Base-by-base conservation (phyloP, 2,797 vertebrate species). In the Melanogrammus aeglefinus region DNA sequence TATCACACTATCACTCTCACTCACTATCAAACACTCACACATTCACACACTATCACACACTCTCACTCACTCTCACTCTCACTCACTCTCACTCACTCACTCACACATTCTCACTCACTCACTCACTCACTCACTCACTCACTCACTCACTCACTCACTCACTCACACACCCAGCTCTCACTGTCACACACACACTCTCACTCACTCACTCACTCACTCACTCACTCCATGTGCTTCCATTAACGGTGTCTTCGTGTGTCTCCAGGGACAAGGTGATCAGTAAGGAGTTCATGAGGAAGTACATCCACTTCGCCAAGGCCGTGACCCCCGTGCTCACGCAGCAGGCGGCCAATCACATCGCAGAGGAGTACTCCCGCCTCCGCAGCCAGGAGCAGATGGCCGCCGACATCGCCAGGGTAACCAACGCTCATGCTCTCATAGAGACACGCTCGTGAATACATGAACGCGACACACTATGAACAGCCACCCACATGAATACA, bases 231-330 rank as follows among this genome's bases (percentile, higher is more conserved):
- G n/a, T 35, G 3, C 35, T 35, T 35, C 35, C 35, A 35, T 35
- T 35, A 35, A 35, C 1, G 8, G 36, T 38, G 36, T 38, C 6
- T n/a, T 38, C 9, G 36, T 38, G 36, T n/a, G n/a, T 66, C 5
- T 81, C 0, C 85, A 99, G 98, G 92, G 97, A 97, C 81, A 96
- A 96, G 91, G 90, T 96, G 0, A 93, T 99, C 79, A 99, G 96
- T 75, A 96, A 97, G 80, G 96, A 96, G 79, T 99, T 99, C 92
- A 98, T 99, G 96, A 96, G 94, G 92, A 99, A 99, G 83, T 99
- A 99, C 91, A 96, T 99, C 87, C 97, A 97, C 0, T 94, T 99
- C 0, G 98, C 98, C 36, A 99, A 97, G 90, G 95, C 94, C 27
- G 94, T 99, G 81, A 96, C 96, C 0, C 98, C 98, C 0, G 87